Base-by-base conservation (phyloP, 2,797 vertebrate genomes). In the Cossypha dichroa region DNA sequence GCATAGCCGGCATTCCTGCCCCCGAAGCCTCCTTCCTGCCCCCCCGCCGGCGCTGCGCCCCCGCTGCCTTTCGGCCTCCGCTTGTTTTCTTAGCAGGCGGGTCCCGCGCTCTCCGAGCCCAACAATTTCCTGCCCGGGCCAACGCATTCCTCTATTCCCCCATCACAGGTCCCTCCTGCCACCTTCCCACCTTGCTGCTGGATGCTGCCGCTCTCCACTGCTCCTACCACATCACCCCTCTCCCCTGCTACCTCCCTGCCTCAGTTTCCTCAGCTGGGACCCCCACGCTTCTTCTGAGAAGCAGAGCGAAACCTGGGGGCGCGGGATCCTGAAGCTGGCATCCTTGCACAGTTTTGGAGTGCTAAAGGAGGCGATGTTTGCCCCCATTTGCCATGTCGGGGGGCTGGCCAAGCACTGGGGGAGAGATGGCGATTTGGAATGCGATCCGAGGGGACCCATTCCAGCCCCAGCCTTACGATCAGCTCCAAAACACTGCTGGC, bases 31-130 rank as follows among this genome's bases (percentile, higher is more conserved):
- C 62, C 90, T 94, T 96, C 94, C 95, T 95, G 80, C 93, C 79
- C 84, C 90, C 81, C 68, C 8, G 6, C 22, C 6, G 7, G 15
- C 13, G 9, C 78, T 56, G 29, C 36, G 13, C 72, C 69, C 85
- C 92, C 12, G 36, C 95, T 75, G 96, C 93, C 88, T 84, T 6
- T 88, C 23, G 1, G 59, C 33, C 81, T 38, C 68, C 6, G 38
- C 93, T 95, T 97, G 95, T 97, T 97, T 97, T 96, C 88, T 97
- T 96, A 93, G 85, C 91, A 94, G 96, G 96, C 91, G 95, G 95
- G 90, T 91, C 95, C 84, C 3, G 36, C 4, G 7, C 81, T 95
- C 21, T 31, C 58, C 2, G 46, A 96, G 90, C 93, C 76, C 86
- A 95, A 94, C 91, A 66, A 96, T 97, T 96, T 97, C 97, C 95